Percentiles rank a stretch among this genome's conserved stretches.
Evolutionary conservation across 2,113 vertebrate genomes (phyloP).

Genomic region (Tretioscincus oriximinensis): DNA sequence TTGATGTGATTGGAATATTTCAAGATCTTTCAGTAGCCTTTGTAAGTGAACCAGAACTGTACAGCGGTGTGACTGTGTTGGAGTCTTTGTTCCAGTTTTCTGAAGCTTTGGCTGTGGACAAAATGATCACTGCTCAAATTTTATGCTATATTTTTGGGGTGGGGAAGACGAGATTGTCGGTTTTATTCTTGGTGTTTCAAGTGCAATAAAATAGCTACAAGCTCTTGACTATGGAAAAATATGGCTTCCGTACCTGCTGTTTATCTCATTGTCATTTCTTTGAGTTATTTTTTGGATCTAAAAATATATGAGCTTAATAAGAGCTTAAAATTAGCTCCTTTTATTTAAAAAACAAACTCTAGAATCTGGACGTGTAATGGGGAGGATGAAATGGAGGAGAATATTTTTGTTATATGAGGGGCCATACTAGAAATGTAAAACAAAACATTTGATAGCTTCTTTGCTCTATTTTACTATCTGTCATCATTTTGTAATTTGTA

Average conservation of each 20-base stretch:
- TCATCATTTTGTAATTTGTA: too few relatives aligned
- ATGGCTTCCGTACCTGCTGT: slow-evolving; percentile 48
- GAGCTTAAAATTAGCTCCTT: too few relatives aligned
- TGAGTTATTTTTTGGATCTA: not conserved
- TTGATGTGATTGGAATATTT: slow-evolving; percentile 52
- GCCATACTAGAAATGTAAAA: too few relatives aligned
- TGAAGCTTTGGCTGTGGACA: slow-evolving; percentile 72
- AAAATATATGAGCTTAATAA: not conserved
- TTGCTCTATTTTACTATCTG: too few relatives aligned
- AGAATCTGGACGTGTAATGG: too few relatives aligned
- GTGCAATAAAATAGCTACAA: slow-evolving; percentile 83
- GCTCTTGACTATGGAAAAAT: slow-evolving; percentile 68
- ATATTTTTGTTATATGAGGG: too few relatives aligned
- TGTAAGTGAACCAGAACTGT: slow-evolving; percentile 59
- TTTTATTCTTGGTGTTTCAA: slow-evolving; percentile 85
- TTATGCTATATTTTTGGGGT: slow-evolving; percentile 63
- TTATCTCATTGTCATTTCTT: slow-evolving; percentile 11
- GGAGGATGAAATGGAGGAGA: too few relatives aligned
- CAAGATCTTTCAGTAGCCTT: slow-evolving; percentile 63
- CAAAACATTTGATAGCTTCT: too few relatives aligned
- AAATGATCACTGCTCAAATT: slow-evolving; percentile 74
- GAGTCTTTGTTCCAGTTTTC: slow-evolving; percentile 63
- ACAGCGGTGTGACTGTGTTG: slow-evolving; percentile 68
- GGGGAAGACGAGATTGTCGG: slow-evolving; percentile 65
- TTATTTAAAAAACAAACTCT: too few relatives aligned